Evolutionary conservation across 2,888 invertebrate genomes (phyloP).

Genomic region (Adelphocoris suturalis): DNA sequence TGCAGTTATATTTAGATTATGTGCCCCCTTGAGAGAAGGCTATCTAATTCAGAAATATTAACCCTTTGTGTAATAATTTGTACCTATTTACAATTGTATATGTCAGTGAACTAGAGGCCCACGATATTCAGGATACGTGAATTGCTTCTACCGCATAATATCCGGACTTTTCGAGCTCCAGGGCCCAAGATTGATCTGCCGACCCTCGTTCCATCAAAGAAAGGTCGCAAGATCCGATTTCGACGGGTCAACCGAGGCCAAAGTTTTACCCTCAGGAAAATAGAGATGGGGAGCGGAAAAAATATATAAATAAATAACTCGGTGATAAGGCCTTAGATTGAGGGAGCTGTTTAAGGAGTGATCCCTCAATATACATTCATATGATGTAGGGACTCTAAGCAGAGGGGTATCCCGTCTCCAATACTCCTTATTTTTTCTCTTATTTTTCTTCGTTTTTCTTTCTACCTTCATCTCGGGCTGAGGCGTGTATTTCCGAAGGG

Average conservation of each 20-base stretch:
- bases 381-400: not conserved
- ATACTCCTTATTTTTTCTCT: not conserved
- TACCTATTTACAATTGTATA: no score
- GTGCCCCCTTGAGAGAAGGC: no score
- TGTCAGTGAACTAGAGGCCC: not conserved
- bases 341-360: slow-evolving; percentile 23
- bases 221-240: slow-evolving; percentile 13
- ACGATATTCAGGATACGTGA: slow-evolving; percentile 5
- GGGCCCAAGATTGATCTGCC: not conserved
- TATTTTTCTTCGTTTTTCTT: not conserved
- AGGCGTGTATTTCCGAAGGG: not conserved
- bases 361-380: slow-evolving; percentile 31
- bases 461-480: not conserved
- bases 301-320: slow-evolving; percentile 25
- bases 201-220: slow-evolving; percentile 32
- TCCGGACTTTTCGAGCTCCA: not conserved
- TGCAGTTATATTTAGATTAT: no score
- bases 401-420: not conserved
- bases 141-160: slow-evolving; percentile 17
- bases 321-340: not conserved
- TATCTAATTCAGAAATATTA: no score
- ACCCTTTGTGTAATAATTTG: no score
- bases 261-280: not conserved
- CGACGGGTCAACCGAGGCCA: slow-evolving; percentile 2
- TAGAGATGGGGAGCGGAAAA: not conserved